Evolutionary conservation across 2,797 vertebrate genomes (phyloP), one percentile per base, ranked within the genome.

Genomic region (Gobionotothen gibberifrons): DNA sequence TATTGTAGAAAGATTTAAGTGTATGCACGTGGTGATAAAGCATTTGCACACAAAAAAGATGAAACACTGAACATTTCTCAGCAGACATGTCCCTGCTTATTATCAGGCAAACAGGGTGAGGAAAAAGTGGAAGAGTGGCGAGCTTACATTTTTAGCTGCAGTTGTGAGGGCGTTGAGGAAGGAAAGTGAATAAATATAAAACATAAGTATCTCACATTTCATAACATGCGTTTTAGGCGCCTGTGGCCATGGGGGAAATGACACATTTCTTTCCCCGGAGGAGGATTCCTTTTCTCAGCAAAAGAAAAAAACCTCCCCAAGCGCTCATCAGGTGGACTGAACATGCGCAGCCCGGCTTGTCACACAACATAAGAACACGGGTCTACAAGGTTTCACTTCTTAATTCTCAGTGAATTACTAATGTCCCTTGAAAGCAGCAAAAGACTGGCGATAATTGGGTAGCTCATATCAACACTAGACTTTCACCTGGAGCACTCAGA

Each of bases 331-430:
- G 82, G 79, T 87, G 84, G 80, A 86, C 67, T 51, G 72, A 85
- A 48, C 82, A 76, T 61, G 76, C 69, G 12, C 53, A 19, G 70
- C 55, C 60, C 22, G n/a, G 78, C 75, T 81, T 69, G 76, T 88
- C 84, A 82, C 76, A 86, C 77, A 86, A 75, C 61, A 68, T 16
- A 67, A 59, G 57, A 86, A 87, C 85, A 84, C 42, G 51, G 69
- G 78, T 57, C 70, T 58, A 54, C 54, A 60, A 73, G 73, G 79
- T 91, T 87, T 91, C 86, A 78, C 85, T 92, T 92, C 90, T 88
- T 82, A 39, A 73, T 86, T 83, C 77, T 76, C 72, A 53, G 68
- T 72, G 74, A 89, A 60, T 79, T 44, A 71, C 79, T 80, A 55
- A 85, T 82, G 70, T 83, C 79, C 75, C 62, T 78, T 85, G 72